Base-by-base conservation (phyloP, 2,888 invertebrate genomes). In the Eupithecia subumbrata region DNA sequence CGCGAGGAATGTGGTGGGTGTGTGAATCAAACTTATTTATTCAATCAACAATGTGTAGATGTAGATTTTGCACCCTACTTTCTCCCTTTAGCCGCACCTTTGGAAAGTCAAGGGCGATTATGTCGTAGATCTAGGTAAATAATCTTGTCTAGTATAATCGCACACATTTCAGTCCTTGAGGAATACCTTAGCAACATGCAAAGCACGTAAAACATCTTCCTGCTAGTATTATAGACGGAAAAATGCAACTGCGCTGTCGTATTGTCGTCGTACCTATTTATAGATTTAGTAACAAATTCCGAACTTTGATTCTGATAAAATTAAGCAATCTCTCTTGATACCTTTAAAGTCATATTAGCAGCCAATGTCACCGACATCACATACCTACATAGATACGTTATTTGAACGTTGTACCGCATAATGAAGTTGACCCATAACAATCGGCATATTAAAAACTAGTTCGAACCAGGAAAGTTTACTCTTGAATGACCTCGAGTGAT, bases 401-500 rank as follows among this genome's bases (percentile, higher is more conserved):
- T 5, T 64, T 37, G 66, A 40, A 40, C 66, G 37, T 67, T 67
- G n/a, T 11, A 67, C 67, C 40, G 67, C 37, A 71, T 63, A 69
- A 63, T 63, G 63, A 71, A 63, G 52, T 71, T 80, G 76, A 78
- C 72, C 76, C 75, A 64, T 72, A 69, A 66, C 71, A 77, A 79
- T 76, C 72, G 71, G 70, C 73, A 76, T 72, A 69, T 71, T 43
- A 71, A 74, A 66, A 76, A 75, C 77, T 74, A 73, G 71, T 74
- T 79, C 56, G 25, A 79, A 75, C 78, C 78, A 78, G 79, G 72
- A 75, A 74, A 72, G 30, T 67, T 77, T 71, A 68, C 78, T 70
- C 12, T 60, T 56, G 52, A 56, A 22, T 22, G 9, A 56, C 81
- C 69, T 72, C 43, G 70, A 56, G 56, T 34, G 9, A 64, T 34